Conservation (phyloP, 2,888 invertebrate genomes). For the Trypoxylon attenuatum region DNA sequence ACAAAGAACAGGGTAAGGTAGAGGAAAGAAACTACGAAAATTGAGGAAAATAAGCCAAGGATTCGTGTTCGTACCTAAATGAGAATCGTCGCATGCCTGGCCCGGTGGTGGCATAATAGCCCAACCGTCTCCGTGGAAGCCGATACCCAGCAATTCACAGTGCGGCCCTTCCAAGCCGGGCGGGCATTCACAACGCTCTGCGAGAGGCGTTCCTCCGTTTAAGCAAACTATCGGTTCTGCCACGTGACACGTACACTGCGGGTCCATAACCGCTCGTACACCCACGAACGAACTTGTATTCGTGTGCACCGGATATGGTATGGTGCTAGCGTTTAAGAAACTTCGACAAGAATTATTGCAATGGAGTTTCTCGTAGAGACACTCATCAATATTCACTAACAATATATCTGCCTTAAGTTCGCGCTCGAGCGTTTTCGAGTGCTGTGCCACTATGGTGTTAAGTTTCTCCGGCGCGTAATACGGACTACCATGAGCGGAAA, state of each 20-base stretch:
- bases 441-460: slow-evolving; percentile 87
- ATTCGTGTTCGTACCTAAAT: slow-evolving; percentile 66
- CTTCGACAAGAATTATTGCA: slow-evolving; percentile 89
- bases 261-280: slow-evolving; percentile 88
- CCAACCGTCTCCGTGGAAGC: slow-evolving; percentile 93
- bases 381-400: slow-evolving; percentile 95
- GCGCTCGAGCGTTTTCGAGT: slow-evolving; percentile 83
- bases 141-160: slow-evolving; percentile 92
- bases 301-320: slow-evolving; percentile 90
- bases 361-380: slow-evolving; percentile 84
- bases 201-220: slow-evolving; percentile 82
- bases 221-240: slow-evolving; percentile 79
- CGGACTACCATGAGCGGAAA: slow-evolving; percentile 95
- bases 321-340: slow-evolving; percentile 82
- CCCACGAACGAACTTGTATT: slow-evolving; percentile 97
- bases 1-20: background rate
- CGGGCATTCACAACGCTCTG: slow-evolving; percentile 87
- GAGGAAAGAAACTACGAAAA: background rate
- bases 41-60: background rate
- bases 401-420: slow-evolving; percentile 84
- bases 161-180: slow-evolving; percentile 87
- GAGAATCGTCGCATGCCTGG: slow-evolving; percentile 89
- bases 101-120: slow-evolving; percentile 91
- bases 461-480: slow-evolving; percentile 92
- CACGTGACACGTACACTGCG: slow-evolving; percentile 84